These are phyloP conservation scores for Piezodorus guildinii DNA, from an alignment of 1,140 invertebrate genomes.

Conservation along the genomic window DNA sequence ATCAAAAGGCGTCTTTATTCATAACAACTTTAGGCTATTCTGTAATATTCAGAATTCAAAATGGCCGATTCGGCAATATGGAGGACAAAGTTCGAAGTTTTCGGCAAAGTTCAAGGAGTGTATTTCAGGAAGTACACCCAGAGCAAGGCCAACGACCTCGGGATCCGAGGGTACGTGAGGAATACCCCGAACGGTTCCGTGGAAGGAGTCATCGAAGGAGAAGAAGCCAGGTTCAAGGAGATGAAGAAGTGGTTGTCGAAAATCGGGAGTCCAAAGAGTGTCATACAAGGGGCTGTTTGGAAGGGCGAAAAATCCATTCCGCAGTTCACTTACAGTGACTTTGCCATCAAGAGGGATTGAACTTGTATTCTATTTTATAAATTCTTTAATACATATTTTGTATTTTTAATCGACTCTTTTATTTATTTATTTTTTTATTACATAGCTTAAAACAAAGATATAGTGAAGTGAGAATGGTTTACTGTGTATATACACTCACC, in stretches of 20 bases:
- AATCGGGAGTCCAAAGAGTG: slow-evolving; percentile 47
- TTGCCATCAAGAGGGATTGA: not conserved
- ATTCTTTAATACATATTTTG: not conserved
- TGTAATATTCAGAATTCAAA: no score
- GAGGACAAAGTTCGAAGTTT: slow-evolving; percentile 40
- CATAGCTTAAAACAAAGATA: no score
- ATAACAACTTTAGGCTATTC: no score
- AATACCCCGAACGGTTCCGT: slow-evolving; percentile 52
- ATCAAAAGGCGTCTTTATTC: no score
- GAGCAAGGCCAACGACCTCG: slow-evolving; percentile 40
- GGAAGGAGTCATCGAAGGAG: slow-evolving; percentile 47
- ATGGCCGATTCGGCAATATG: not conserved
- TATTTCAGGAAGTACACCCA: slow-evolving; percentile 48
- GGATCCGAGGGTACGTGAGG: slow-evolving; percentile 52
- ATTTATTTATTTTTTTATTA: no score
- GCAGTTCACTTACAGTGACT: slow-evolving; percentile 1
- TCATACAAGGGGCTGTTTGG: slow-evolving; percentile 47
- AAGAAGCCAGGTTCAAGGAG: slow-evolving; percentile 37
- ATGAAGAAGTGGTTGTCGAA: slow-evolving; percentile 51
- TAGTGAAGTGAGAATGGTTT: no score
- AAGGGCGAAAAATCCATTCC: slow-evolving; percentile 28
- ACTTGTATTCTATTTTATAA: not conserved
- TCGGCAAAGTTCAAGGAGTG: slow-evolving; percentile 46
- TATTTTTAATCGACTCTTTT: no score
- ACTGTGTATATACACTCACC: no score